These are phyloP conservation scores for Datnioides undecimradiatus DNA, from an alignment of 2,113 vertebrate genomes.

Conservation along the genomic window DNA sequence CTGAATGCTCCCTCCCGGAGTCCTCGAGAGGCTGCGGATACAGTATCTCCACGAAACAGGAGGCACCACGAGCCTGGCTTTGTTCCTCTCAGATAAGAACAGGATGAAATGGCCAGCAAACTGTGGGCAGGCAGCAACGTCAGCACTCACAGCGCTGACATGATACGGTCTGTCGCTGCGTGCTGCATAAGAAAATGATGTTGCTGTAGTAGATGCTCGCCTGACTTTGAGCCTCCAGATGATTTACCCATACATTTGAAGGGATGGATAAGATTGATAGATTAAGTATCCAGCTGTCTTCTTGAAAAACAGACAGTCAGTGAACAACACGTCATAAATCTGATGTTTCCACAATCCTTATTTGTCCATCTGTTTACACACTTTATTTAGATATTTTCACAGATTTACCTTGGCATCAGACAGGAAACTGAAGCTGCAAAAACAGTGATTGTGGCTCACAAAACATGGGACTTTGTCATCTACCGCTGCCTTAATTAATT, in stretches of 20 bases:
- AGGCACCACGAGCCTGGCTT: constrained; percentile 17
- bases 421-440: too few species aligned
- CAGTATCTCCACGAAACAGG: constrained; percentile 41
- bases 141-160: constrained; percentile 11
- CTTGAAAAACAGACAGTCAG: neutral
- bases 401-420: too few species aligned
- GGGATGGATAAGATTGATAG: neutral
- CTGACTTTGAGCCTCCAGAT: neutral
- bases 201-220: neutral
- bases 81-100: constrained; percentile 43
- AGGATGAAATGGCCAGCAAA: neutral
- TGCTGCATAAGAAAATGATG: neutral
- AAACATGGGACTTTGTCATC: too few species aligned
- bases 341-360: neutral
- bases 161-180: neutral
- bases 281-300: neutral
- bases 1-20: neutral
- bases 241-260: neutral
- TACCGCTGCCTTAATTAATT: too few species aligned
- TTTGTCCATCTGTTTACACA: too few species aligned
- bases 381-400: too few species aligned
- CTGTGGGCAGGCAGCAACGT: constrained; percentile 32
- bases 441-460: too few species aligned
- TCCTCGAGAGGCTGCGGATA: constrained; percentile 16
- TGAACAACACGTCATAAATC: neutral